Evolutionary conservation across 2,797 vertebrate species (phyloP).

Genomic region (Zonotrichia albicollis): DNA sequence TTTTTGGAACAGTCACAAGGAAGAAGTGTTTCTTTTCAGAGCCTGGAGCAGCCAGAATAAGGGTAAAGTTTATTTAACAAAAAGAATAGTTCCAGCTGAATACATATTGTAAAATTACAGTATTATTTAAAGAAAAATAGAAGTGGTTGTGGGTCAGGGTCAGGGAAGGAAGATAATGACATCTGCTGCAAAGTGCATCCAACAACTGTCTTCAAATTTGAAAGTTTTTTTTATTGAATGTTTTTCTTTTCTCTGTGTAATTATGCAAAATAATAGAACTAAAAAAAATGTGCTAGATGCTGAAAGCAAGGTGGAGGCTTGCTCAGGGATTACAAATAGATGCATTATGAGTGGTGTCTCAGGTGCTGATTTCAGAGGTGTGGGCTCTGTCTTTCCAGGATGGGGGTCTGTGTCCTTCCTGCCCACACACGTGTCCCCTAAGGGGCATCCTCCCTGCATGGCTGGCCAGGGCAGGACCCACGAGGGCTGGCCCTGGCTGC

Average conservation of each 20-base stretch:
- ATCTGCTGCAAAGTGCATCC: conserved; percentile 7
- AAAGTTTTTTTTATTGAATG: not conserved
- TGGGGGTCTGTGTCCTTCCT: not conserved
- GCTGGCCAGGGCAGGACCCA: not conserved
- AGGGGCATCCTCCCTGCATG: accelerated
- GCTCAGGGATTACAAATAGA: not conserved
- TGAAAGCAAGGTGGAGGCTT: not conserved
- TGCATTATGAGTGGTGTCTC: not conserved
- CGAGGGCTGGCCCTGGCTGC: not conserved
- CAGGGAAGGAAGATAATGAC: conserved; percentile 50
- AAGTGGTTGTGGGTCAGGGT: conserved; percentile 55
- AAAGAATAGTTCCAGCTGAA: conserved; percentile 73
- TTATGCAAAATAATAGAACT: not conserved
- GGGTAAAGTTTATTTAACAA: conserved; percentile 80
- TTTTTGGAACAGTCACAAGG: conserved; percentile 49
- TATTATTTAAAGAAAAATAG: conserved; percentile 71
- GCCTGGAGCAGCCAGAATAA: conserved; percentile 63
- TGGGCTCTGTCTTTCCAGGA: not conserved
- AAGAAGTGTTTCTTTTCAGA: conserved; percentile 51
- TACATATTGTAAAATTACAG: conserved; percentile 69
- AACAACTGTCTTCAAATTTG: not conserved
- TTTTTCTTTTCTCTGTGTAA: conserved; percentile 3
- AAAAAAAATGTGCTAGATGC: not conserved
- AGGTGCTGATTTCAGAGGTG: not conserved
- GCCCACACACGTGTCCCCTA: accelerated